Base-by-base conservation (phyloP, 2,797 vertebrate species). In the Acipenser oxyrinchus region DNA sequence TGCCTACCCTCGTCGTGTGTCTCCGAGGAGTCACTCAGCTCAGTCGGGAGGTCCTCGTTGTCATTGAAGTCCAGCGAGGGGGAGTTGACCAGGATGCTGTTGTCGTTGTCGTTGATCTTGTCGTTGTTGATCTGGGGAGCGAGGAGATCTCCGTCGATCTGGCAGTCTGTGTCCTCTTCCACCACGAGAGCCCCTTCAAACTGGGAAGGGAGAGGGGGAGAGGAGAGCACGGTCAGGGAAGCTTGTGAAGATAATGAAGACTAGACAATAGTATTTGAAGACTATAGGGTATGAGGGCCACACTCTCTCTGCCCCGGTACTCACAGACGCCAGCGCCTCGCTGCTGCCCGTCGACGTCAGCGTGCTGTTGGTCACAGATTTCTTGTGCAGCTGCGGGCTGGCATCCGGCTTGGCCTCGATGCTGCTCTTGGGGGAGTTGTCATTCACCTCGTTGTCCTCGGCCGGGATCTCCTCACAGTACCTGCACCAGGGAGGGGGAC, bases 381-480 rank as follows among this genome's bases (percentile, higher is more conserved):
- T 93, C 82, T 94, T 95, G 62, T 93, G 92, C 57, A 93, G 75
- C 75, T 89, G 92, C 6, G 95, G 94, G 70, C 95, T 97, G 67
- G 88, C 88, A 12, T 99, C 96, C 0, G 90, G 88, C 76, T 95
- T 97, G 82, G 91, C 92, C 73, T 99, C 96, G 7, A 89, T 83
- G 67, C 91, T 96, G 88, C 91, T 97, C 83, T 98, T 99, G 0
- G 94, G 93, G 37, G 94, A 93, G 85, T 91, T 97, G 81, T 98
- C 95, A 0, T 95, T 96, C 76, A 95, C 92, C 79, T 99, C 96
- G 0, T 93, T 96, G 75, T 98, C 96, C 71, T 99, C 96, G 8
- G 92, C 93, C 0, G 95, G 95, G 83, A 98, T 97, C 79, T 99
- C 96, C 76, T 99, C 96, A 6, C 95, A 96, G 85, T 96, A 99